Conservation (phyloP, 2,888 invertebrate genomes). For the Cheiracanthium punctorium region DNA sequence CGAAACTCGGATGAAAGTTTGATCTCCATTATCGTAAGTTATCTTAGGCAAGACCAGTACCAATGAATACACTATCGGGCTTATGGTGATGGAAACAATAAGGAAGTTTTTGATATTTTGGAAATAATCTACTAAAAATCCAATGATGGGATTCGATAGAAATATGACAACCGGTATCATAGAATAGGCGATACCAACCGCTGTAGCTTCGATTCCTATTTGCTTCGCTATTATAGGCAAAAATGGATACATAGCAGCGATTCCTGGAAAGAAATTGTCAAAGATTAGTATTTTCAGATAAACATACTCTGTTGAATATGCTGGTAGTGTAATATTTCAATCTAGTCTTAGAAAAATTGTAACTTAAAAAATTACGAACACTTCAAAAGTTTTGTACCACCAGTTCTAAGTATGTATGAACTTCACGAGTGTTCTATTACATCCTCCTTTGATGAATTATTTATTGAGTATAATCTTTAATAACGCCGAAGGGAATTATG, state of each 20-base stretch:
- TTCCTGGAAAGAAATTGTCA: slow-evolving; percentile 25
- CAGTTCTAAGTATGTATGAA: too few species aligned
- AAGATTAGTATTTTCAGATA: too few species aligned
- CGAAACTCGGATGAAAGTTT: background rate
- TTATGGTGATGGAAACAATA: background rate
- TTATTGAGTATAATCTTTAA: too few species aligned
- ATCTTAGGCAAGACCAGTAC: background rate
- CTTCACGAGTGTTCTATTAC: too few species aligned
- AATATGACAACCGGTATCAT: slow-evolving; percentile 70
- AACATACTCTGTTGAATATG: too few species aligned
- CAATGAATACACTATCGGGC: background rate
- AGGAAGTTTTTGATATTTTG: slow-evolving; percentile 58
- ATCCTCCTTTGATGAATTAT: too few species aligned
- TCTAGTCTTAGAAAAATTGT: too few species aligned
- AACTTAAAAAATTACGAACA: too few species aligned
- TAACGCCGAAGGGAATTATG: too few species aligned
- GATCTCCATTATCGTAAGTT: background rate
- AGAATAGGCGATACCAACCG: slow-evolving; percentile 67
- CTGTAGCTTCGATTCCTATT: slow-evolving; percentile 63
- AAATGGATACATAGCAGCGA: slow-evolving; percentile 68
- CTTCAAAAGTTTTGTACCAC: too few species aligned
- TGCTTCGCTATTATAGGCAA: slow-evolving; percentile 64
- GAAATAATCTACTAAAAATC: slow-evolving; percentile 70
- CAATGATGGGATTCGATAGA: slow-evolving; percentile 68
- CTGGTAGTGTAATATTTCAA: too few species aligned